Evolutionary conservation across 2,797 vertebrate genomes (phyloP).

Genomic region (Sardinella longiceps): DNA sequence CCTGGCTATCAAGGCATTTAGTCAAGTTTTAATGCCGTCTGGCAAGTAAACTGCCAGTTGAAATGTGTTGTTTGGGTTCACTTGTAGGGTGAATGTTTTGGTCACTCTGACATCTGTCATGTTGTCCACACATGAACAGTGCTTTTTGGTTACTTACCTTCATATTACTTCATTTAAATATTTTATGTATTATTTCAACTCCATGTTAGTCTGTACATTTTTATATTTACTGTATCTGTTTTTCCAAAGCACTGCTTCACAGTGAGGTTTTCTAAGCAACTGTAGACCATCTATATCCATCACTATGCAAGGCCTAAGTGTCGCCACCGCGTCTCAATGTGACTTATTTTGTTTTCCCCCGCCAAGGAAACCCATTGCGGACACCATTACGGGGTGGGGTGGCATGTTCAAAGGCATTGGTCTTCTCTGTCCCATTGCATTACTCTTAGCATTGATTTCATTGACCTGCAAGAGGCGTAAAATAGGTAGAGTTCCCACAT

Average conservation of each 20-base stretch:
- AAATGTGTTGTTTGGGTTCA: background rate
- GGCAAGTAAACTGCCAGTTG: background rate
- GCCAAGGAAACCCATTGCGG: background rate
- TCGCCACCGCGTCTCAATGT: constrained; percentile 12
- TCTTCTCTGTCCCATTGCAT: constrained; percentile 31
- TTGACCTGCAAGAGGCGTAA: constrained; percentile 41
- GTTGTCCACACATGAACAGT: background rate
- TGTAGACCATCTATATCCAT: background rate
- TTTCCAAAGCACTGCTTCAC: background rate
- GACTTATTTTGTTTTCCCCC: constrained; percentile 29
- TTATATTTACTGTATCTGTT: background rate
- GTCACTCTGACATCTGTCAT: background rate
- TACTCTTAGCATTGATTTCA: constrained; percentile 45
- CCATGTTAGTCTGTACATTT: background rate
- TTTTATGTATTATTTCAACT: background rate
- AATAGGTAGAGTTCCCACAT: constrained; percentile 39
- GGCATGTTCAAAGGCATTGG: constrained; percentile 32
- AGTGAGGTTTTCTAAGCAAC: background rate
- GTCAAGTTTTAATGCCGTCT: background rate
- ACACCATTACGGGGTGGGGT: background rate
- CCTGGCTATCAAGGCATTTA: background rate
- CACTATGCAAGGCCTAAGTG: background rate
- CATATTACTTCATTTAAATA: background rate
- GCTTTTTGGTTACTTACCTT: background rate
- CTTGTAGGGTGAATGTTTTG: background rate